Percentiles rank a stretch among this genome's conserved stretches.
Evolutionary conservation across 2,113 vertebrate genomes (phyloP).

Genomic region (Rhynchomys soricoides): DNA sequence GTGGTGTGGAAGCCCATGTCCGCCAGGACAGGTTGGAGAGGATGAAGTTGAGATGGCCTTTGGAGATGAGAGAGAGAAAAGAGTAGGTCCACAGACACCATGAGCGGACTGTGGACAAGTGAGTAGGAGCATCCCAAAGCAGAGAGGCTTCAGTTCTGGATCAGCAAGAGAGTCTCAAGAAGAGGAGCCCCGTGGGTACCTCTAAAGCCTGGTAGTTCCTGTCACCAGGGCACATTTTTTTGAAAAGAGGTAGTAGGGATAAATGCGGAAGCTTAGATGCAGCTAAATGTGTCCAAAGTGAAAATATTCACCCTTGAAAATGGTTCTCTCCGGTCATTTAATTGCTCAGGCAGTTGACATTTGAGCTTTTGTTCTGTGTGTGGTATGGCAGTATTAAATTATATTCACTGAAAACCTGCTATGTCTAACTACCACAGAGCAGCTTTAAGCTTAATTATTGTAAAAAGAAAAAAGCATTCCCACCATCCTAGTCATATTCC

Average conservation of each 20-base stretch:
- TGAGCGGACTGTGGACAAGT: background rate
- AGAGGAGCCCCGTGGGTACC: background rate
- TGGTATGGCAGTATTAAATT: conserved; percentile 10
- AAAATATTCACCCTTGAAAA: background rate
- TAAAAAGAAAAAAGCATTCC: conserved; percentile 39
- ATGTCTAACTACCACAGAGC: background rate
- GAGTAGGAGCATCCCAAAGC: background rate
- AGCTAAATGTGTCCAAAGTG: background rate
- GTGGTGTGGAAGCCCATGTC: background rate
- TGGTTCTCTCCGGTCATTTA: conserved; percentile 8
- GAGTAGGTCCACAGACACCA: background rate
- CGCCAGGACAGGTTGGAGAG: background rate
- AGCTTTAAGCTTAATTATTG: conserved; percentile 56
- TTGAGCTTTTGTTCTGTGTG: conserved; percentile 38
- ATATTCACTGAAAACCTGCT: conserved; percentile 16
- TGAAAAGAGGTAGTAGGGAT: background rate
- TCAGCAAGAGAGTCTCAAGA: background rate
- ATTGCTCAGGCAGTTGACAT: background rate
- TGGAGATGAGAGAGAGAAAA: background rate
- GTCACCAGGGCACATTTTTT: background rate
- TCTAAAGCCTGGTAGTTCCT: background rate
- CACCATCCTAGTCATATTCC: conserved; percentile 60
- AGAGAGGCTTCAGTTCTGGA: background rate
- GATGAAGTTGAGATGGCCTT: background rate
- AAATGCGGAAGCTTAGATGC: background rate